phyloP scores from a whole-genome alignment of 2,797 vertebrate species.

The Acanthornis magna region DNA sequence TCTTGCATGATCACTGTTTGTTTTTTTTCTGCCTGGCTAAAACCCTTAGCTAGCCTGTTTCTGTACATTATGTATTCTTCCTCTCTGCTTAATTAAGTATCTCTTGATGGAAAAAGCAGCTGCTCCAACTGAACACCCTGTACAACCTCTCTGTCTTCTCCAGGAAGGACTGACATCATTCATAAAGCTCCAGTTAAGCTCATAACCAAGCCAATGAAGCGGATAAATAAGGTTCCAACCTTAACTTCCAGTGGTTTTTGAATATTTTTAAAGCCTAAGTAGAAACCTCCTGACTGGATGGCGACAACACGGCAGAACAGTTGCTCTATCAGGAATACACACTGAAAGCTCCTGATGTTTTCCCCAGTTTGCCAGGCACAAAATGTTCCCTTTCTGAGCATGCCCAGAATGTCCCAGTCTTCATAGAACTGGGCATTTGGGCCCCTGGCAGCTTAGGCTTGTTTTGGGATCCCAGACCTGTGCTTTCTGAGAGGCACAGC shows the following conservation, averaged over 20 bases:
- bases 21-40: background rate
- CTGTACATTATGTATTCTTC: background rate
- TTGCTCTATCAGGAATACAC: background rate
- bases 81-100: conserved; percentile 27
- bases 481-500: background rate
- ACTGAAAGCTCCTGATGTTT: background rate
- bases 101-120: conserved; percentile 33
- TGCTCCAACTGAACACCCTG: conserved; percentile 6
- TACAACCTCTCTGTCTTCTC: background rate
- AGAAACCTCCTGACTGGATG: background rate
- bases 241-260: background rate
- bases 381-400: background rate
- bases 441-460: too few species aligned
- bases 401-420: too few species aligned
- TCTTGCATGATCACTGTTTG: background rate
- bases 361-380: background rate
- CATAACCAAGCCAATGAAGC: background rate
- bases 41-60: background rate
- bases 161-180: background rate
- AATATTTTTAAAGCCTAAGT: background rate
- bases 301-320: background rate
- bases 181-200: background rate
- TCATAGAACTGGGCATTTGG: background rate
- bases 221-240: background rate
- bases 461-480: background rate